Evolutionary conservation across 2,888 invertebrate genomes (phyloP).

Genomic region (Drosophila anomalata): DNA sequence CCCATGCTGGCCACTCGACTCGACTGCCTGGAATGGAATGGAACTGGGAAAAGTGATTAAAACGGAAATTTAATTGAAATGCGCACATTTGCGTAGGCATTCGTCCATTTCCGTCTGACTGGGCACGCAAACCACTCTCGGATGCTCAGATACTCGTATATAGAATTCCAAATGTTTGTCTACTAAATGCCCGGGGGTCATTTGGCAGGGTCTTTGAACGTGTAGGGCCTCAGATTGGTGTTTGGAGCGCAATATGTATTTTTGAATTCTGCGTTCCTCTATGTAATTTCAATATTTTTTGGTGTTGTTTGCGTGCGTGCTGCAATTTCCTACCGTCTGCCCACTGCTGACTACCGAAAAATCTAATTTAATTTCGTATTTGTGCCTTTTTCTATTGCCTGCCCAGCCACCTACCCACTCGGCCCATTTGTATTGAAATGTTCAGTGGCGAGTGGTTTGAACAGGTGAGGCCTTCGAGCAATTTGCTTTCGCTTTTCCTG

Average conservation of each 20-base stretch:
- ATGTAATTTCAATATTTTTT: slow-evolving; percentile 51
- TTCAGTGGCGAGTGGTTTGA: slow-evolving; percentile 10
- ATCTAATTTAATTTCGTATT: slow-evolving; percentile 75
- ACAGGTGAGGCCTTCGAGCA: slow-evolving; percentile 57
- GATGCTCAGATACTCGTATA: slow-evolving; percentile 24
- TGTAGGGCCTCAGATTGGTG: slow-evolving; percentile 8
- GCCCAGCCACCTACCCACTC: not conserved
- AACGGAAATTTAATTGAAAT: slow-evolving; percentile 81
- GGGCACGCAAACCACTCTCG: slow-evolving; percentile 50
- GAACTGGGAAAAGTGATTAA: slow-evolving; percentile 76
- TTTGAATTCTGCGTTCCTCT: slow-evolving; percentile 34
- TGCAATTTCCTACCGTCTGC: slow-evolving; percentile 59
- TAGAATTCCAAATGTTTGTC: slow-evolving; percentile 40
- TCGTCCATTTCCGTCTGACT: slow-evolving; percentile 58
- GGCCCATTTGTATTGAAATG: slow-evolving; percentile 28
- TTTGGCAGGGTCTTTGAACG: slow-evolving; percentile 16
- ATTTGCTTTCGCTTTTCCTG: slow-evolving; percentile 75
- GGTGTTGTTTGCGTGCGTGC: slow-evolving; percentile 65
- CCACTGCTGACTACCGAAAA: slow-evolving; percentile 55
- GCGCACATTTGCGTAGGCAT: slow-evolving; percentile 76
- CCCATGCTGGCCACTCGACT: slow-evolving; percentile 10
- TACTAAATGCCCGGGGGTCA: slow-evolving; percentile 39
- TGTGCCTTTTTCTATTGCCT: slow-evolving; percentile 9
- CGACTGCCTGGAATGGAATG: slow-evolving; percentile 1
- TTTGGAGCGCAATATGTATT: slow-evolving; percentile 22